phyloP scores from a whole-genome alignment of 2,888 invertebrate genomes.

The Himalopsyche anomala region DNA sequence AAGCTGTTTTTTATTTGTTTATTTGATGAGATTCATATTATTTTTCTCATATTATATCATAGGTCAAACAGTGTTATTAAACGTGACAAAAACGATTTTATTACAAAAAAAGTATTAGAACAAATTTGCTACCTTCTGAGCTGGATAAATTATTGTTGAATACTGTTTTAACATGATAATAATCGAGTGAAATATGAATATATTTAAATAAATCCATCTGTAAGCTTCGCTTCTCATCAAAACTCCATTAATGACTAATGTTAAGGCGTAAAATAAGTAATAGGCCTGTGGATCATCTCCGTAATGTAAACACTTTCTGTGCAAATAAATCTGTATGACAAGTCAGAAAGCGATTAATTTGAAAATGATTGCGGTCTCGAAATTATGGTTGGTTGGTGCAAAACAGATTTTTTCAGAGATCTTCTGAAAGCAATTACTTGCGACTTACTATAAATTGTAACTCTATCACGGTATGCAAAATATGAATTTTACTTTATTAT shows the following conservation, averaged over 20 bases:
- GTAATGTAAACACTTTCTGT: constrained; percentile 21
- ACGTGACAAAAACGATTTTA: too few species aligned
- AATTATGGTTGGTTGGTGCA: neutral
- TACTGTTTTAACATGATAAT: constrained; percentile 1
- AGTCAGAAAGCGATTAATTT: constrained; percentile 21
- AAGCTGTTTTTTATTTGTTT: too few species aligned
- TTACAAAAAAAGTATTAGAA: neutral
- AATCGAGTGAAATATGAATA: neutral
- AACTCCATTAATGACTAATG: constrained; percentile 5
- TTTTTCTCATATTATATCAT: too few species aligned
- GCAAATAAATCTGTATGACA: constrained; percentile 12
- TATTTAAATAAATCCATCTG: constrained; percentile 32
- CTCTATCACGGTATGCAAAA: too few species aligned
- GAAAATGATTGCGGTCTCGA: neutral
- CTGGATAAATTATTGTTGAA: neutral
- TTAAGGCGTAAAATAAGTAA: constrained; percentile 25
- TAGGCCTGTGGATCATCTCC: constrained; percentile 5
- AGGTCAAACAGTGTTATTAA: too few species aligned
- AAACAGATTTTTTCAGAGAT: too few species aligned
- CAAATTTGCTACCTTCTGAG: neutral
- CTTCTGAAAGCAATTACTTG: too few species aligned
- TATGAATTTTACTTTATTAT: too few species aligned
- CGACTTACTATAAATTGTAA: too few species aligned
- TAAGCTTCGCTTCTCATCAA: neutral
- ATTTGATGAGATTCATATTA: too few species aligned